These are phyloP conservation scores for Nestor notabilis DNA, from an alignment of 2,113 vertebrate species.

Conservation along the genomic window DNA sequence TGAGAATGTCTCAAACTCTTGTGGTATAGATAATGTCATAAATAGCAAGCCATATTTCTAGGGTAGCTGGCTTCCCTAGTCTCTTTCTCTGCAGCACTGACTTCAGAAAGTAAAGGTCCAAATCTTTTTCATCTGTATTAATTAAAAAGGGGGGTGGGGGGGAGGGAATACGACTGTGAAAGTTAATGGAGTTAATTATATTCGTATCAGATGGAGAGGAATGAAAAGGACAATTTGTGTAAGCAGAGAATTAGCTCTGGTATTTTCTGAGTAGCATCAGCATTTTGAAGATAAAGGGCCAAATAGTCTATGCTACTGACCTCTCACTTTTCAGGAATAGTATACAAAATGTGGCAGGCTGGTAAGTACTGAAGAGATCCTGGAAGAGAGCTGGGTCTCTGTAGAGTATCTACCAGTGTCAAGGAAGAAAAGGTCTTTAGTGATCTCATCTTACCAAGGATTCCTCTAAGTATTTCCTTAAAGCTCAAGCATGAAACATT, in stretches of 20 bases:
- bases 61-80: neutral
- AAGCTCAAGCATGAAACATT: neutral
- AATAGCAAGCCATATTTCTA: neutral
- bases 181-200: neutral
- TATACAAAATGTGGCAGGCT: neutral
- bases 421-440: neutral
- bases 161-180: neutral
- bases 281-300: neutral
- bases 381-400: neutral
- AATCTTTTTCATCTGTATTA: neutral
- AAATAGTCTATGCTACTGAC: neutral
- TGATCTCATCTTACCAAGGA: no score
- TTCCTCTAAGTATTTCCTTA: neutral
- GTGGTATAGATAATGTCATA: neutral
- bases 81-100: neutral
- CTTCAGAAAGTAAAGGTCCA: neutral
- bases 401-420: no score
- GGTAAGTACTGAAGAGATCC: neutral
- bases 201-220: neutral
- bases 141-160: rapidly evolving
- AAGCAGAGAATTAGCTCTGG: neutral
- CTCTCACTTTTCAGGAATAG: neutral
- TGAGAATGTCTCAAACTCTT: neutral
- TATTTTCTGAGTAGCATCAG: neutral
- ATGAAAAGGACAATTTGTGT: neutral